Base-by-base conservation (phyloP, 2,113 vertebrate genomes). In the Danionella cerebrum region DNA sequence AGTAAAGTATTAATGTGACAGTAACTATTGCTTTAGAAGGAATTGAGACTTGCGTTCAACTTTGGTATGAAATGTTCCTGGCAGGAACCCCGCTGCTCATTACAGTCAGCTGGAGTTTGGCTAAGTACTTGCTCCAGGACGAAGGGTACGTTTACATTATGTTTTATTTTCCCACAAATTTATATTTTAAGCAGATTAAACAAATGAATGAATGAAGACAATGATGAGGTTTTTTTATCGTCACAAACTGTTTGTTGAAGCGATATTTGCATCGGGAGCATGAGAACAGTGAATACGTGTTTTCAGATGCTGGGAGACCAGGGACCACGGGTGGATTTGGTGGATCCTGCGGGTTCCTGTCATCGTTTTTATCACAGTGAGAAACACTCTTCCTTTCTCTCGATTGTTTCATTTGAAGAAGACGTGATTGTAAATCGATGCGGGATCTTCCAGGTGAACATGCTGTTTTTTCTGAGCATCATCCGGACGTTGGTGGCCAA, bases 301-400 rank as follows among this genome's bases (percentile, higher is more conserved):
- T 53, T 68, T 82, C 72, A 94, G 96, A 60, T 98, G 96, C 73
- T 98, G 96, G 95, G 91, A 96, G 74, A 90, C 91, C 59, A 94
- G 93, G 14, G 62, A 67, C 59, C 86, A 87, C 1, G 77, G 82
- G 1, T 87, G 84, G 80, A 86, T 92, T 70, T 96, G 93, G 92
- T 98, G 96, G 96, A 90, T 97, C 67, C 93, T 98, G 48, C 89
- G 89, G 80, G 91, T 94, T 29, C 95, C 96, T 10, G 81, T 96
- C 67, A 84, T 93, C 67, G 67, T 91, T 11, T 92, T 91, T 52
- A 92, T 97, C 80, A 87, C 84, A 76, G 96, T 97, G 87, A 93
- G 91, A 24, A 53, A 53, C 50, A 6, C 33, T 33, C 10, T 33
- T 29, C n/a, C n/a, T n/a, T n/a, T n/a, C n/a, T n/a, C 27, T 18